phyloP scores from a whole-genome alignment of 2,888 invertebrate genomes.

The Crioceris asparagi region DNA sequence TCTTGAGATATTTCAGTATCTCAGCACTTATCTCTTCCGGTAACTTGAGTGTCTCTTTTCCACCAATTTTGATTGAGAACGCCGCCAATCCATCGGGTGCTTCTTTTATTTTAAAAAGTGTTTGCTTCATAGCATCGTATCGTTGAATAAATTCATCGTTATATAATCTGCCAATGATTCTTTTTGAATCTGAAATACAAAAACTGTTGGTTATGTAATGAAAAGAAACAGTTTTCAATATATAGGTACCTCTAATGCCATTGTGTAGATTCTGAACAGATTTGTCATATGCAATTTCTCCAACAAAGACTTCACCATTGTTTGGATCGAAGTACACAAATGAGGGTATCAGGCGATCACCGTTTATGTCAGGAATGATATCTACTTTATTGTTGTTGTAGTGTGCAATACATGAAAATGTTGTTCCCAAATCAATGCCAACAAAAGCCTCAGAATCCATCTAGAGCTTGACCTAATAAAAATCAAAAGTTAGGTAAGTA shows the following conservation, averaged over 20 bases:
- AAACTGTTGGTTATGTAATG: too few relatives aligned
- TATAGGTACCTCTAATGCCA: not conserved
- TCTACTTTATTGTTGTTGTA: slow-evolving; percentile 8
- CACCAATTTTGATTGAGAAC: not conserved
- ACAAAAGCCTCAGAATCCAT: too few relatives aligned
- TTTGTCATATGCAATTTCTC: slow-evolving; percentile 4
- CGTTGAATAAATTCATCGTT: too few relatives aligned
- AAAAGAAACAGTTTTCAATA: too few relatives aligned
- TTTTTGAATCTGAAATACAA: slow-evolving; percentile 5
- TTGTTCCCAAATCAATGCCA: slow-evolving; percentile 12
- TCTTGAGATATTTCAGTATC: slow-evolving; percentile 14
- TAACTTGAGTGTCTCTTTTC: slow-evolving; percentile 2
- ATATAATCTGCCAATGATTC: slow-evolving; percentile 5
- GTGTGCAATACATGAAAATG: slow-evolving; percentile 6
- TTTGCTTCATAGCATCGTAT: too few relatives aligned
- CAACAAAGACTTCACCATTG: slow-evolving; percentile 5
- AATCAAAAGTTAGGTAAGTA: too few relatives aligned
- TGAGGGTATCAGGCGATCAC: slow-evolving; percentile 10
- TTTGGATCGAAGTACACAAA: slow-evolving; percentile 7
- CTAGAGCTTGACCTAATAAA: too few relatives aligned
- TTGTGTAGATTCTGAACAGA: not conserved
- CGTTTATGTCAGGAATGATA: slow-evolving; percentile 10
- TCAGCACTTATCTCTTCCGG: slow-evolving; percentile 18
- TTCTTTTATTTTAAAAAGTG: too few relatives aligned
- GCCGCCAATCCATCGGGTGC: not conserved